Percentiles rank a stretch among this genome's conserved stretches.
phyloP scores from a whole-genome alignment of 2,113 vertebrate species.

The Hymenochirus boettgeri region DNA sequence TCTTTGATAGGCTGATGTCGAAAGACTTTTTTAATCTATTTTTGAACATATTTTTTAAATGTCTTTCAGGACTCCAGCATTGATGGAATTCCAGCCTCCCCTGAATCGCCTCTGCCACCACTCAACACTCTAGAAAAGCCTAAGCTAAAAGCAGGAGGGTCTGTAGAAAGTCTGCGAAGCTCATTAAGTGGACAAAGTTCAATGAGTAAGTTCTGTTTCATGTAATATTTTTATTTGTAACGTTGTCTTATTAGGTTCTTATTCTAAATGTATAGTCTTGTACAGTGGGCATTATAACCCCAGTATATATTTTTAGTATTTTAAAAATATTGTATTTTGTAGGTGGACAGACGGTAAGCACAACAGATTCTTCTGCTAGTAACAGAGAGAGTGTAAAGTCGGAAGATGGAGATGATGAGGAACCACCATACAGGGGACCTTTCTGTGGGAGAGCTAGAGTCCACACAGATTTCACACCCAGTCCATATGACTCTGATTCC shows the following conservation, averaged over 20 bases:
- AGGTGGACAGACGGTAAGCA: slow-evolving; percentile 97
- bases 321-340: background rate
- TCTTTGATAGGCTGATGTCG: no score
- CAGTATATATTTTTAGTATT: background rate
- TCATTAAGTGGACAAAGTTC: slow-evolving; percentile 96
- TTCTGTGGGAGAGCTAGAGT: slow-evolving; percentile 92
- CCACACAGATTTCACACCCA: slow-evolving; percentile 97
- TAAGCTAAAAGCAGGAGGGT: slow-evolving; percentile 92
- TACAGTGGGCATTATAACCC: no score
- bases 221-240: no score
- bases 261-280: no score
- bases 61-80: slow-evolving; percentile 70
- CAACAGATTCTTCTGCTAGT: slow-evolving; percentile 94
- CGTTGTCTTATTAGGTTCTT: no score
- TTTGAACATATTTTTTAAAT: slow-evolving; percentile 1
- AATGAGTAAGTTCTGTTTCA: slow-evolving; percentile 81
- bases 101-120: slow-evolving; percentile 72
- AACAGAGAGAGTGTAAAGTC: slow-evolving; percentile 97
- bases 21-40: slow-evolving; percentile 24
- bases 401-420: slow-evolving; percentile 94
- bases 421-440: slow-evolving; percentile 90
- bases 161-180: slow-evolving; percentile 92
- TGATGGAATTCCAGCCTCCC: slow-evolving; percentile 75
- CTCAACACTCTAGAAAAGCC: slow-evolving; percentile 82
- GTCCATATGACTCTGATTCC: slow-evolving; percentile 93